Conservation (phyloP, 2,113 vertebrate species). For the Tonatia bakeri region DNA sequence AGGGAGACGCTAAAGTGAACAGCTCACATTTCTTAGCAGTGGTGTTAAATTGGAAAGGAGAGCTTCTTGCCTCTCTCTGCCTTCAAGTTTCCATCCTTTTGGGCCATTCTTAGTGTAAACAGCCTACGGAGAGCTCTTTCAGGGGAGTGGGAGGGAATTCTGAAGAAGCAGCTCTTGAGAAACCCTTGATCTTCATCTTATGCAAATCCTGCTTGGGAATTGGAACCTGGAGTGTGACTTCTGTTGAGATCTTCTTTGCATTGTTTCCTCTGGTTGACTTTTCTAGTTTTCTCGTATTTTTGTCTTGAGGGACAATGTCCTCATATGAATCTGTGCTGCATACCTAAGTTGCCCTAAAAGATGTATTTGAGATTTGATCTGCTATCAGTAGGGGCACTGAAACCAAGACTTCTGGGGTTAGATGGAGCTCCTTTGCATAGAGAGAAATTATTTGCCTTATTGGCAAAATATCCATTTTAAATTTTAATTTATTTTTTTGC, state of each 20-base stretch:
- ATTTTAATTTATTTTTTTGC: background rate
- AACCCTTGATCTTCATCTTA: slow-evolving; percentile 28
- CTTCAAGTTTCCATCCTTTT: background rate
- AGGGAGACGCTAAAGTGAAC: background rate
- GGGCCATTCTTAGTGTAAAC: background rate
- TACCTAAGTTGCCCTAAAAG: background rate
- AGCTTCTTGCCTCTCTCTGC: background rate
- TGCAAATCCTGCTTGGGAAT: slow-evolving; percentile 54
- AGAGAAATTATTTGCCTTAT: background rate
- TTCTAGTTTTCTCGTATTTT: background rate
- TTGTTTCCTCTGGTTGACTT: background rate
- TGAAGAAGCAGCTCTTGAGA: background rate
- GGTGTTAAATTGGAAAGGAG: background rate
- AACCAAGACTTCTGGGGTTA: background rate
- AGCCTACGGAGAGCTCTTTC: background rate
- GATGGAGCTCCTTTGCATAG: background rate
- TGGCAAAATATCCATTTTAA: background rate
- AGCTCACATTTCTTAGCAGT: background rate
- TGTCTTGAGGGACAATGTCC: background rate
- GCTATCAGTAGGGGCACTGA: background rate
- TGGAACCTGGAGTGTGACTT: background rate
- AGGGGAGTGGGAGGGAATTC: background rate
- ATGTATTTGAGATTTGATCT: background rate
- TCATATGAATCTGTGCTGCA: background rate
- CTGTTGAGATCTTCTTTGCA: background rate